These are phyloP conservation scores for Troides aeacus DNA, from an alignment of 2,888 invertebrate genomes.

Conservation along the genomic window DNA sequence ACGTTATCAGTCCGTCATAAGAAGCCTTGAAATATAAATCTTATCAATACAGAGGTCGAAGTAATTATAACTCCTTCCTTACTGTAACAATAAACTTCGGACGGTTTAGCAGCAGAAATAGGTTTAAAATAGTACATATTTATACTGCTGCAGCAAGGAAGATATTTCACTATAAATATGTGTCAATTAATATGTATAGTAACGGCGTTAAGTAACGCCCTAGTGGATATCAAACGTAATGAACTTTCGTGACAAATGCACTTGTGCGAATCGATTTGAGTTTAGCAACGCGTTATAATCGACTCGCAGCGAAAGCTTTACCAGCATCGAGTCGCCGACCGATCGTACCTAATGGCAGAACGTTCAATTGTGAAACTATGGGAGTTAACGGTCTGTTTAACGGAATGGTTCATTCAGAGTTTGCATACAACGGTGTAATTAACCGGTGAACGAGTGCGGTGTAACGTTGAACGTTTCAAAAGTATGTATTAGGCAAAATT, in stretches of 20 bases:
- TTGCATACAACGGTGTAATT: constrained; percentile 61
- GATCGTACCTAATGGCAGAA: constrained; percentile 20
- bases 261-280: constrained; percentile 5
- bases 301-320: constrained; percentile 10
- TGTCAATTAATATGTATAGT: not conserved
- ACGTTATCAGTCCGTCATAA: no score
- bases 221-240: not conserved
- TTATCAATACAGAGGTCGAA: no score
- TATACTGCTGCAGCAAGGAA: not conserved
- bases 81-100: no score
- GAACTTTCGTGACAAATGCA: not conserved
- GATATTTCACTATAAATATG: not conserved
- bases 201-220: not conserved
- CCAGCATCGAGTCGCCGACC: constrained; percentile 6
- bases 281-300: constrained; percentile 4
- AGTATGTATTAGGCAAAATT: constrained; percentile 30
- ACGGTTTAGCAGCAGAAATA: no score
- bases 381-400: constrained; percentile 69
- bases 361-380: constrained; percentile 45
- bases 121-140: no score
- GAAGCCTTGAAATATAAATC: no score
- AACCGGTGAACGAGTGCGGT: constrained; percentile 42
- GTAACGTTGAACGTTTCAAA: constrained; percentile 51
- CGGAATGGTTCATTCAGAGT: constrained; percentile 59
- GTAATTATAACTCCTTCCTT: no score